Base-by-base conservation (phyloP, 1,140 invertebrate species). In the Sipha flava region DNA sequence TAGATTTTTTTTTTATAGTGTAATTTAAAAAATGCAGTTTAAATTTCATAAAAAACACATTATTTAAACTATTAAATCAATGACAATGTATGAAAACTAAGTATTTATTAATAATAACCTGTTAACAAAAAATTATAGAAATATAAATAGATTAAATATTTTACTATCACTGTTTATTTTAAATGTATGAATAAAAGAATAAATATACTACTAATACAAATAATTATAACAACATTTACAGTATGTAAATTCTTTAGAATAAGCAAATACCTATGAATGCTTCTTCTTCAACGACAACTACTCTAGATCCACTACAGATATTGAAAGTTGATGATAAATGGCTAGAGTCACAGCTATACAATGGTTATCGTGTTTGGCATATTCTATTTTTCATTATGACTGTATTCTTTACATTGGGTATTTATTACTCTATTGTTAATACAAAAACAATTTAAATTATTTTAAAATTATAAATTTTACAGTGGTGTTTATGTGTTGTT, bases 401-500 rank as follows among this genome's bases (percentile, higher is more conserved):
- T 49, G 86, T 85, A 62, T 83, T 90, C 79, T 85, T 87, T 12
- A 82, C 86, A 81, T 80, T 89, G 82, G 85, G 90, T 90, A 85
- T 88, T 88, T 85, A 47, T 81, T 40, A 43, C 1, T n/a, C n/a
- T n/a, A 70, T 12, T 34, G 3, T 1, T 68, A n/a, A 64, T 4
- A 31, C 23, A 43, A 59, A 62, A n/a, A n/a, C n/a, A n/a, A 64
- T 66, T 34, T 26, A 23, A 37, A 37, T 26, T 40, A 40, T 79
- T 54, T 62, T 62, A 14, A 2, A 2, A 57, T 37, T 21, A 62
- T 75, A 72, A 31, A 29, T 57, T 77, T 81, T 75, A 34, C 49
- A 84, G 83, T 92, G 64, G 90, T 96, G 79, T 89, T 93, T 81
- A 84, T 95, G 64, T 96, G 94, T 83, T 96, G 94, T 83, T 95